Evolutionary conservation across 2,113 vertebrate genomes (phyloP).

Genomic region (Chaetorhynchus papuensis): DNA sequence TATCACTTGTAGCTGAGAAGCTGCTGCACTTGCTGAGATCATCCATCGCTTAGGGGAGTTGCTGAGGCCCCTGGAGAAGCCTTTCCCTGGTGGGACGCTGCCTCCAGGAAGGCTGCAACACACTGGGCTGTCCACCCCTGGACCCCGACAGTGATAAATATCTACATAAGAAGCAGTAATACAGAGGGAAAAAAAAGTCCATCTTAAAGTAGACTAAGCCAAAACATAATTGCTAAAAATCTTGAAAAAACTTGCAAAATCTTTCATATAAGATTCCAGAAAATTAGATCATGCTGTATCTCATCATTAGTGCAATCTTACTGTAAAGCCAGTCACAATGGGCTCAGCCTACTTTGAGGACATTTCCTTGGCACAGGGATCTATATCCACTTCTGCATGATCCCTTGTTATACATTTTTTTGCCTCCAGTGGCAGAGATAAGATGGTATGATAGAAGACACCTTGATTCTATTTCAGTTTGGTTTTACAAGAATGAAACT

Average conservation of each 20-base stretch:
- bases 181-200: fast-evolving
- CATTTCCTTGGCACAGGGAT: background rate
- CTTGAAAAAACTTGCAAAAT: background rate
- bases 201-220: background rate
- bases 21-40: too few relatives aligned
- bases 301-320: background rate
- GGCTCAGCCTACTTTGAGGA: background rate
- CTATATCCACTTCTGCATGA: background rate
- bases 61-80: too few relatives aligned
- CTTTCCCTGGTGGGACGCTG: too few relatives aligned
- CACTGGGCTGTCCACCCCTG: too few relatives aligned
- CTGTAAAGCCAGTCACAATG: background rate
- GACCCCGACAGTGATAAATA: background rate
- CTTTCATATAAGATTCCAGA: background rate
- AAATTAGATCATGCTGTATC: background rate
- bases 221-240: background rate
- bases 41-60: too few relatives aligned
- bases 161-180: background rate
- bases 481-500: background rate
- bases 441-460: background rate
- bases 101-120: too few relatives aligned
- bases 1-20: too few relatives aligned
- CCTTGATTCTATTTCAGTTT: background rate
- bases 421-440: background rate
- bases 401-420: background rate